Evolutionary conservation across 2,113 vertebrate genomes (phyloP).

Genomic region (Spea bombifrons): DNA sequence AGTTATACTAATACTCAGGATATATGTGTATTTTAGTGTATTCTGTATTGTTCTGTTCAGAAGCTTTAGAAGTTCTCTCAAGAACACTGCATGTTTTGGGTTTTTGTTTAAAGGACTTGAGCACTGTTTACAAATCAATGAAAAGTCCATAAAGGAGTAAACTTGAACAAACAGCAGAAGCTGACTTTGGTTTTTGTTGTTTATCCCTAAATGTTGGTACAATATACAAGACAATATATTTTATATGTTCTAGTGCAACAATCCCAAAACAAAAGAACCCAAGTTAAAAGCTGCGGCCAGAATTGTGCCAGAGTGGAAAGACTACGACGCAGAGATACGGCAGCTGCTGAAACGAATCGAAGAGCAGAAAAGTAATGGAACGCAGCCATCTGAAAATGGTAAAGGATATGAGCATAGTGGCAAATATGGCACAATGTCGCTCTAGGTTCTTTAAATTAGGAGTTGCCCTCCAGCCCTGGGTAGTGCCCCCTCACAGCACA

Average conservation of each 20-base stretch:
- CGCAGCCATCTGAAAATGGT: slow-evolving; percentile 42
- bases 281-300: slow-evolving; percentile 86
- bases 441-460: too few relatives aligned
- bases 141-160: not conserved
- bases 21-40: slow-evolving; percentile 10
- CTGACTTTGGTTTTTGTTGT: slow-evolving; percentile 7
- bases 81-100: too few relatives aligned
- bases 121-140: too few relatives aligned
- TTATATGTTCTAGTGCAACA: slow-evolving; percentile 83
- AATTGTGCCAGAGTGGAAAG: slow-evolving; percentile 89
- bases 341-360: slow-evolving; percentile 67
- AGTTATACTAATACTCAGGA: slow-evolving; percentile 17
- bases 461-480: too few relatives aligned
- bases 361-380: slow-evolving; percentile 55
- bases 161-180: not conserved
- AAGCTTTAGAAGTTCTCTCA: not conserved
- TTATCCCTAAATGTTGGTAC: not conserved
- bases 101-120: too few relatives aligned
- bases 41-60: slow-evolving; percentile 5
- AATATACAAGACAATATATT: slow-evolving; percentile 28
- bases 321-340: slow-evolving; percentile 85
- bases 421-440: too few relatives aligned
- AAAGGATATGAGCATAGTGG: too few relatives aligned
- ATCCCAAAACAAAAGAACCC: slow-evolving; percentile 96
- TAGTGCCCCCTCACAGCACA: too few relatives aligned